phyloP scores from a whole-genome alignment of 2,113 vertebrate species.

The Mungos mungo region DNA sequence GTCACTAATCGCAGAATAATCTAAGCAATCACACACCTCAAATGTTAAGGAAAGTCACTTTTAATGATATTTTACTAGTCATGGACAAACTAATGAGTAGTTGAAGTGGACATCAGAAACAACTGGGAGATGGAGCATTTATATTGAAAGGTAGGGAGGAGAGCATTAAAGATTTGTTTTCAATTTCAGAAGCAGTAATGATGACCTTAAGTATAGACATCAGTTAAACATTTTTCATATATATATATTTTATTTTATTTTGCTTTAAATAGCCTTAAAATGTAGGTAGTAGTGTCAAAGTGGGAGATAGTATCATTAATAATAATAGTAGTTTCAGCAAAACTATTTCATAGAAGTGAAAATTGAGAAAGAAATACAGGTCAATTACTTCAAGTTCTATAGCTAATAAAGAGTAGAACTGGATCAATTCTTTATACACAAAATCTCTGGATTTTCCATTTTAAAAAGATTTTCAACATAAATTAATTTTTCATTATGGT shows the following conservation, averaged over 20 bases:
- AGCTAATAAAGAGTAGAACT: not conserved
- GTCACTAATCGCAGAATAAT: not conserved
- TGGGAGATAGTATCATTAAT: not conserved
- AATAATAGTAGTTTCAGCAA: not conserved
- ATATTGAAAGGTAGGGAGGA: not conserved
- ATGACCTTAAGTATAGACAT: not conserved
- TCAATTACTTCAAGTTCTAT: not conserved
- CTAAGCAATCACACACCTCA: not conserved
- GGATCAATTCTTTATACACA: not conserved
- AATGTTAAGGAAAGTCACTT: not conserved
- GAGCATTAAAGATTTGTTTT: not conserved
- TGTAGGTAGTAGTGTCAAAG: not conserved
- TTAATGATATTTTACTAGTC: not conserved
- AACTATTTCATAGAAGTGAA: not conserved
- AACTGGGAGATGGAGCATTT: not conserved
- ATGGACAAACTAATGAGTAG: not conserved
- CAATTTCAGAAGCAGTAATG: not conserved
- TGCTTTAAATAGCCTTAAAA: not conserved
- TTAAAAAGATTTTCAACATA: not conserved
- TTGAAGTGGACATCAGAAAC: not conserved
- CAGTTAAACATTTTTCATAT: not conserved
- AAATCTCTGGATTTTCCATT: not conserved
- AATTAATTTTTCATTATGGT: conserved; percentile 25
- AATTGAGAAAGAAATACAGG: not conserved
- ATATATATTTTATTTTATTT: not conserved